These are phyloP conservation scores for Pachyrhynchus sulphureomaculatus DNA, from an alignment of 1,140 invertebrate species.

Conservation along the genomic window DNA sequence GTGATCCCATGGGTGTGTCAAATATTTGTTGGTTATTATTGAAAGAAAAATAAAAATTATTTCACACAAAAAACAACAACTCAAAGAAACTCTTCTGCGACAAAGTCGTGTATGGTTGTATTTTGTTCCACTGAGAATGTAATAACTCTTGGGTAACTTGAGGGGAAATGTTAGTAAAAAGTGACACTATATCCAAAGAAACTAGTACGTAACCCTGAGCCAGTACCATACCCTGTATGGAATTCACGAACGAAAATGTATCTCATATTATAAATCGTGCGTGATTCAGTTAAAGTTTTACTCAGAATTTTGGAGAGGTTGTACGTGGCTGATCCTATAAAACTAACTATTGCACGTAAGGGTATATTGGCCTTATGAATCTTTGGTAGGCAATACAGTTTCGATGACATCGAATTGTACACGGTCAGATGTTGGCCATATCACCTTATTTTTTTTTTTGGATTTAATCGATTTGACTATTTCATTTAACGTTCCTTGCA, in stretches of 20 bases:
- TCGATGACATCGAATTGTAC: neutral
- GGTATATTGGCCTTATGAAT: neutral
- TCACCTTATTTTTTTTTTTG: neutral
- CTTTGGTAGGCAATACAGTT: no score
- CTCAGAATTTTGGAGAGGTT: neutral
- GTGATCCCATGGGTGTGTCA: conserved; percentile 1
- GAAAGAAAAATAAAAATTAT: neutral
- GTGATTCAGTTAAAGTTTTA: neutral
- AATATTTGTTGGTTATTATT: neutral
- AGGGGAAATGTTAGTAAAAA: no score
- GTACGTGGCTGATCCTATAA: neutral
- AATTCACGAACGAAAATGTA: neutral
- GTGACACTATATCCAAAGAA: no score
- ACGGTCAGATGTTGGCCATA: neutral
- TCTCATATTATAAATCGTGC: neutral
- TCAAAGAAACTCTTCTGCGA: neutral
- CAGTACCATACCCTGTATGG: neutral
- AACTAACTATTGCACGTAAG: neutral
- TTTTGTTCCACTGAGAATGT: no score
- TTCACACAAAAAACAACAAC: neutral
- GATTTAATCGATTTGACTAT: neutral
- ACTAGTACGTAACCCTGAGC: neutral
- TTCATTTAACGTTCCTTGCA: neutral
- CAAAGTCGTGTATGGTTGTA: no score
- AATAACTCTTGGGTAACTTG: neutral